Conservation (phyloP, 2,797 vertebrate species). For the Nothura maculosa region DNA sequence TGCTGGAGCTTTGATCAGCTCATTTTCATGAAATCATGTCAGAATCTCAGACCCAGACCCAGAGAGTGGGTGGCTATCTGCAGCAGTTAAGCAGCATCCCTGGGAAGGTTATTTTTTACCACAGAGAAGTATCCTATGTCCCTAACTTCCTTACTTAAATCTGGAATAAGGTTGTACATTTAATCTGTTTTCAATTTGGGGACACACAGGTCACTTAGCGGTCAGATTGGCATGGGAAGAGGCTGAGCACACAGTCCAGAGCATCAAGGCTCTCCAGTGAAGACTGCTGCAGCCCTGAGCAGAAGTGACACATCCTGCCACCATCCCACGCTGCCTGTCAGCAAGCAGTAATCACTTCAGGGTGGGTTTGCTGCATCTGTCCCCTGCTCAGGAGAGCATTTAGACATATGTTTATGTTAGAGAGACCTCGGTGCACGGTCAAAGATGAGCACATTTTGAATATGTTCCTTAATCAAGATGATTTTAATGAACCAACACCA, state of each 20-base stretch:
- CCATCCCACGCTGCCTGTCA: rapidly evolving
- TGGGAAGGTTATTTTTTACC: not conserved
- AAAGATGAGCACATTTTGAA: not conserved
- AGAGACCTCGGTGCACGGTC: not conserved
- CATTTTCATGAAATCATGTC: not conserved
- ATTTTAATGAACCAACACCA: not conserved
- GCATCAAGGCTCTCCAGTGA: not conserved
- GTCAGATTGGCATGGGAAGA: slow-evolving; percentile 16
- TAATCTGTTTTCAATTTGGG: not conserved
- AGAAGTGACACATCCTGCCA: not conserved
- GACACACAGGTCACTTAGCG: not conserved
- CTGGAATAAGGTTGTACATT: not conserved
- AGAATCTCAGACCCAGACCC: not conserved
- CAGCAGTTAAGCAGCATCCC: not conserved
- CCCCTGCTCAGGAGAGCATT: rapidly evolving
- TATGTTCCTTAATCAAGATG: not conserved
- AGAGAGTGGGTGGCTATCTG: not conserved
- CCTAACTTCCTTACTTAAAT: not conserved
- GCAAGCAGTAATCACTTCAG: rapidly evolving
- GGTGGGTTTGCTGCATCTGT: not conserved
- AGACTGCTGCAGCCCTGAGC: not conserved
- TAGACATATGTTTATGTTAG: not conserved
- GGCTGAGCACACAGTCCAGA: not conserved
- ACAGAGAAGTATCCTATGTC: not conserved
- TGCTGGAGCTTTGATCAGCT: not conserved